A percentile compares a stretch with the other conserved stretches of the same genome.
These are phyloP conservation scores for Athene cunicularia DNA, from an alignment of 2,113 vertebrate genomes.

Conservation along the genomic window DNA sequence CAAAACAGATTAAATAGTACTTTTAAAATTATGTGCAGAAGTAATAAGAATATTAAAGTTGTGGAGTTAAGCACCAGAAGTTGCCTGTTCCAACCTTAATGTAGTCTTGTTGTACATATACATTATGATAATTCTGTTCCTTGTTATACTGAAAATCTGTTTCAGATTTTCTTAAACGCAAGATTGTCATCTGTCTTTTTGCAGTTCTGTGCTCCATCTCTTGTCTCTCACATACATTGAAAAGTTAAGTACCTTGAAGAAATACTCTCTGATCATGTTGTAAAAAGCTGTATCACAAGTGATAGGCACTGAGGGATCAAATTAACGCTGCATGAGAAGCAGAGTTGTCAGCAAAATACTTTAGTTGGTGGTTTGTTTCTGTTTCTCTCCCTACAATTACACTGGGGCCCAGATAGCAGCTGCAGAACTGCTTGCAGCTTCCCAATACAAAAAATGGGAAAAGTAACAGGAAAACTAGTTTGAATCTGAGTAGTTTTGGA, in stretches of 20 bases:
- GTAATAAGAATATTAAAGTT: conserved; percentile 61
- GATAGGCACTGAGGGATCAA: conserved; percentile 50
- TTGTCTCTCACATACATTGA: conserved; percentile 57
- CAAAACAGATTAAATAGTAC: neutral
- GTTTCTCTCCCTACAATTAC: neutral
- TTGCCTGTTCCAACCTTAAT: conserved; percentile 59
- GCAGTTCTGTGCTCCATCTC: conserved; percentile 52
- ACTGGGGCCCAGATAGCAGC: neutral
- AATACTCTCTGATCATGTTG: conserved; percentile 45
- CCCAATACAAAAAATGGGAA: neutral
- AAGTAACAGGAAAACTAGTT: neutral
- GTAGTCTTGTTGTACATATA: conserved; percentile 63
- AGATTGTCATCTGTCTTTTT: conserved; percentile 69
- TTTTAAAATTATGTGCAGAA: conserved; percentile 34
- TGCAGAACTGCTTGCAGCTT: conserved; percentile 2
- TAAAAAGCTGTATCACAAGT: conserved; percentile 48
- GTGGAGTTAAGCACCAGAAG: conserved; percentile 33
- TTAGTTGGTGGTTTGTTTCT: conserved; percentile 9
- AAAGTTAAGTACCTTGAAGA: conserved; percentile 68
- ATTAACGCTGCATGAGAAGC: conserved; percentile 55
- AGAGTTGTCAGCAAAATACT: conserved; percentile 38
- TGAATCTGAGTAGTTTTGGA: neutral
- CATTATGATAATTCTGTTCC: conserved; percentile 67
- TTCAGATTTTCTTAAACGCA: conserved; percentile 57
- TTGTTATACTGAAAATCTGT: conserved; percentile 68